A percentile compares a stretch with the other conserved stretches of the same genome.
Conservation (phyloP, 2,797 vertebrate species). For the Kryptopterus vitreolus region DNA sequence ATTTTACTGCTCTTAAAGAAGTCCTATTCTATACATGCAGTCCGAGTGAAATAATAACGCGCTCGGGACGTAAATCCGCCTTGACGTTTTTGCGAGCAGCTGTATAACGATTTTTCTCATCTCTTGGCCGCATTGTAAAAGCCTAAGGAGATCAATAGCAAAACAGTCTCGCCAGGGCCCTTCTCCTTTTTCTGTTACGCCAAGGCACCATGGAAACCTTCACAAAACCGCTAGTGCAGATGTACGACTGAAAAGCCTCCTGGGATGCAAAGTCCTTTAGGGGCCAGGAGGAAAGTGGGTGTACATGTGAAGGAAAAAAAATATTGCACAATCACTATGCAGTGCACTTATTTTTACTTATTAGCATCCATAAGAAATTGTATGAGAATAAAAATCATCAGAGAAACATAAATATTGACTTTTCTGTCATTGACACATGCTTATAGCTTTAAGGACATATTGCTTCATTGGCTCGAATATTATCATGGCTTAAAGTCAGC, state of each 20-base stretch:
- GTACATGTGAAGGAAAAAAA: conserved; percentile 35
- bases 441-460: conserved; percentile 9
- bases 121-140: conserved; percentile 19
- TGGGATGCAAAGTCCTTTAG: conserved; percentile 47
- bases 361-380: neutral
- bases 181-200: conserved; percentile 45
- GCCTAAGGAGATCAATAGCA: conserved; percentile 38
- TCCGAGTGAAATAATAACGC: conserved; percentile 14
- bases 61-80: neutral
- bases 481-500: neutral
- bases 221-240: conserved; percentile 38
- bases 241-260: conserved; percentile 31
- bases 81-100: conserved; percentile 19
- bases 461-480: conserved; percentile 8
- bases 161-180: conserved; percentile 30
- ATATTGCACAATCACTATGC: conserved; percentile 42
- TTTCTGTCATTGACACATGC: neutral
- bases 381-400: conserved; percentile 4
- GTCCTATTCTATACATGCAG: conserved; percentile 35
- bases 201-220: conserved; percentile 44
- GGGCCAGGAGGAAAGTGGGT: conserved; percentile 39
- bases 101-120: conserved; percentile 13
- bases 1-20: conserved; percentile 38
- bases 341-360: conserved; percentile 25
- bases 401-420: conserved; percentile 21